These are phyloP conservation scores for Lottia gigantea DNA, from an alignment of 2,888 invertebrate genomes.

Conservation along the genomic window DNA sequence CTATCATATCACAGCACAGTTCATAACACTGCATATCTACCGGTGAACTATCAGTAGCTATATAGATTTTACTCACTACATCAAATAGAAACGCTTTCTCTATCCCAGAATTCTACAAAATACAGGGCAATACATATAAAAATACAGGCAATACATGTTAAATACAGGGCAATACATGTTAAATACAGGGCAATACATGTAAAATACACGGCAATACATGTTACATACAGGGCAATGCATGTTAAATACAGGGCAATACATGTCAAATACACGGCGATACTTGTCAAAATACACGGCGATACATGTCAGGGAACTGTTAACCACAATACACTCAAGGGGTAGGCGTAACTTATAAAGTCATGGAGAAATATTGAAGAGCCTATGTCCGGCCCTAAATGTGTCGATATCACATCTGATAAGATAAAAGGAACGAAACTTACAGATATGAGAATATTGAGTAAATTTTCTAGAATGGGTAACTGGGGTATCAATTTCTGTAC, in stretches of 20 bases:
- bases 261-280: too few species aligned
- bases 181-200: too few species aligned
- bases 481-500: constrained; percentile 99
- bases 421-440: constrained; percentile 73
- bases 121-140: constrained; percentile 10
- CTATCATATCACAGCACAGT: constrained; percentile 99
- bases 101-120: constrained; percentile 91
- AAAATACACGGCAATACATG: too few species aligned
- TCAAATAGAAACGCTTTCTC: constrained; percentile 99
- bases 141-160: not conserved
- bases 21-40: constrained; percentile 99
- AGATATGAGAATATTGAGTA: constrained; percentile 96
- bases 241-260: constrained; percentile 67
- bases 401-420: too few species aligned
- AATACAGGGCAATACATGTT: too few species aligned
- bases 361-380: too few species aligned
- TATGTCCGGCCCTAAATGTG: too few species aligned
- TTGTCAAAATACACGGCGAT: constrained; percentile 35
- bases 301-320: not conserved
- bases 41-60: constrained; percentile 99
- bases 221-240: too few species aligned
- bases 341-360: too few species aligned
- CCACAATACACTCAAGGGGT: too few species aligned
- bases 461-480: constrained; percentile 94
- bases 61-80: constrained; percentile 94